Base-by-base conservation (phyloP, 2,797 vertebrate genomes). In the Florisuga fusca region DNA sequence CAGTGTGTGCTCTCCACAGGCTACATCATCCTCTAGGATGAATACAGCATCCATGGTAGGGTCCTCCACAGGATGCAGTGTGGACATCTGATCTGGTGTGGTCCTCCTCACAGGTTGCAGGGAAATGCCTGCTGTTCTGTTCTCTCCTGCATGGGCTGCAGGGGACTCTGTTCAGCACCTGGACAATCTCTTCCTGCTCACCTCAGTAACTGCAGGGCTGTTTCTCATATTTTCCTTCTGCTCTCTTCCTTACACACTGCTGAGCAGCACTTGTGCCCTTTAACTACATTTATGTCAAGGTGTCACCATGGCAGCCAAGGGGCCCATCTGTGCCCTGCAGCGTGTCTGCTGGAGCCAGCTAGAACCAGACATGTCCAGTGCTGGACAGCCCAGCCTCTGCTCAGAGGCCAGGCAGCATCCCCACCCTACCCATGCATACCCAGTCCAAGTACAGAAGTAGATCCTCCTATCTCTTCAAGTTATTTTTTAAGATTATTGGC, bases 151-250 rank as follows among this genome's bases (percentile, higher is more conserved):
- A 25, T 2, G 14, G 45, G 18, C 13, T 67, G 23, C 4, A 0
- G 7, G 12, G 1, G 3, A 54, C 46, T 64, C 8, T 12, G 4
- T 11, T 41, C 6, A 0, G 8, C 1, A 3, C 9, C 10, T 46
- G 27, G 3, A 29, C 9, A 33, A 22, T 9, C 18, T 31, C 10
- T 14, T 34, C 45, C 27, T 10, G 22, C 38, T 36, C 36, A 33
- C 33, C 18, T 57, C 2, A 0, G 5, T 9, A 3, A 16, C 57
- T 2, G 2, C 8, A 36, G 26, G 11, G 15, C 8, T 74, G 19
- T 15, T 75, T 38, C 57, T 62, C 41, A 31, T 17, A 41, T 45
- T 41, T 9, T 22, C 12, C 7, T 17, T 51, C 38, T 10, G 20
- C 51, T 22, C 4, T 76, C 19, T 20, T 34, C 38, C 50, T 71